Base-by-base conservation (phyloP, 1,140 invertebrate genomes). In the Subanguina moxae region DNA sequence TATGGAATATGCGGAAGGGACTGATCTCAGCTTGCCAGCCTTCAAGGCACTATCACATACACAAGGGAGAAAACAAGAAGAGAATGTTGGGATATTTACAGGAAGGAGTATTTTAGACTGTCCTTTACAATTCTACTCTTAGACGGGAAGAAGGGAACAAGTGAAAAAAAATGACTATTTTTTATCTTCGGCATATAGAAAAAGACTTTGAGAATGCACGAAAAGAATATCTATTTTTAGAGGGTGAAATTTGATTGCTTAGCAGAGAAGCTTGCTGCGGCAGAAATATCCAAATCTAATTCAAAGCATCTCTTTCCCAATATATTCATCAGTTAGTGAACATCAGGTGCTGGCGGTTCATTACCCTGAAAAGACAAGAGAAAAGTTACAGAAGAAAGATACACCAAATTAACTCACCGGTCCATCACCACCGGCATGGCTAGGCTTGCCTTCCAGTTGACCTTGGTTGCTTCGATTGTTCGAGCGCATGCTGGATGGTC, bases 311-410 rank as follows among this genome's bases (percentile, higher is more conserved):
- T n/a, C 57, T 59, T n/a, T n/a, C n/a, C n/a, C 59, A 62, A 28
- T 28, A 21, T 62, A 21, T n/a, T 19, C 25, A n/a, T 65, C 25
- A 23, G 25, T 25, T 65, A 70, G 57, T 59, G 59, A 27, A 70
- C 68, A 46, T 70, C 68, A 1, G 52, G 52, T 19, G 68, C 52
- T n/a, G 68, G 68, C 43, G 68, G 68, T 21, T 42, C 66, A 61
- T 61, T 61, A 21, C 32, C 58, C 21, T 38, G 32, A 38, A 38
- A 38, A 38, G 32, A 11, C 32, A 38, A 38, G 11, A 38, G 11
- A 38, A 3, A 38, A 3, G 11, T 38, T 5, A 11, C 32, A 38
- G 32, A 38, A 38, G 32, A n/a, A n/a, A n/a, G n/a, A n/a, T n/a
- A n/a, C n/a, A n/a, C 32, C 11, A 11, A 38, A 11, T 38, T 11